Percentiles rank a stretch among this genome's conserved stretches.
Conservation (phyloP, 1,140 invertebrate species). For the Atta texana region DNA sequence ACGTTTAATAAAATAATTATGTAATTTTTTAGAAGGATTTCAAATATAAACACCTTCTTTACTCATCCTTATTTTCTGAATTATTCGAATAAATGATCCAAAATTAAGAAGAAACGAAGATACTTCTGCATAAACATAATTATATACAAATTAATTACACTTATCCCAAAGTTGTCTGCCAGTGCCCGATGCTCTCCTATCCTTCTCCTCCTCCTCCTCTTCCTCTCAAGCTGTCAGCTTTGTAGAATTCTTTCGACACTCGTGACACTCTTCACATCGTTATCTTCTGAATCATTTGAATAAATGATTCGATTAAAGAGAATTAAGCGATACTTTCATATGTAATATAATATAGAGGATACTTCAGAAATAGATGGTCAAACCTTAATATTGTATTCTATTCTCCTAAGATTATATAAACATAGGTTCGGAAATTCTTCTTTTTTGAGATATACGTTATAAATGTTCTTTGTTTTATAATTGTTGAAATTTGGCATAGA, state of each 20-base stretch:
- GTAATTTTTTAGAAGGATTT: background rate
- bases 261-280: background rate
- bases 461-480: too few relatives aligned
- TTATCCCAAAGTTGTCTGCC: background rate
- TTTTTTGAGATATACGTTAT: too few relatives aligned
- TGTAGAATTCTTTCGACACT: background rate
- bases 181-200: too few relatives aligned
- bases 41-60: background rate
- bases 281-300: background rate
- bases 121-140: background rate
- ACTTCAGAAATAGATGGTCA: too few relatives aligned
- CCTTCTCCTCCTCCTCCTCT: background rate
- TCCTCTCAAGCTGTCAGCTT: background rate
- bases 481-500: too few relatives aligned
- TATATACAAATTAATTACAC: slow-evolving; percentile 1
- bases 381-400: too few relatives aligned
- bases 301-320: background rate
- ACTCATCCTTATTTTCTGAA: too few relatives aligned
- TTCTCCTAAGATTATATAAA: too few relatives aligned
- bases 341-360: background rate
- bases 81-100: background rate
- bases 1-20: background rate
- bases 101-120: background rate
- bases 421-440: too few relatives aligned
- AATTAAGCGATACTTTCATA: background rate